phyloP scores from a whole-genome alignment of 2,113 vertebrate genomes.

The Melanerpes formicivorus region DNA sequence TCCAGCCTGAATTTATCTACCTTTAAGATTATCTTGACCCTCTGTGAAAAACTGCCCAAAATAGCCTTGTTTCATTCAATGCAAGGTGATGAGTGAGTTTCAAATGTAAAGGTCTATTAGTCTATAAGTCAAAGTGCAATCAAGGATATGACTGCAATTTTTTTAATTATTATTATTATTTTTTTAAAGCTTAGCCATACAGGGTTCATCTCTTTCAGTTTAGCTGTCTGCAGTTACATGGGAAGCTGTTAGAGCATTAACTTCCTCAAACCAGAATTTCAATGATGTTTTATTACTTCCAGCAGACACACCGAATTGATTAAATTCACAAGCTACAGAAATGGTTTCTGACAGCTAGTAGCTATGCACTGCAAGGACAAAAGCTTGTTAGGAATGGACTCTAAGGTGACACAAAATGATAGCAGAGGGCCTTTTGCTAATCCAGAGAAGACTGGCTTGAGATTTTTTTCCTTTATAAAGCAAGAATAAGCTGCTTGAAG shows the following conservation, averaged over 20 bases:
- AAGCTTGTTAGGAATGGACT: conserved; percentile 9
- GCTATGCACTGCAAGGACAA: conserved; percentile 22
- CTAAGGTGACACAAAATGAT: neutral
- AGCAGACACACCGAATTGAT: neutral
- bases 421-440: conserved; percentile 9
- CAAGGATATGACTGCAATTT: neutral
- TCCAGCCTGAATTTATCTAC: neutral
- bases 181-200: neutral
- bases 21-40: neutral
- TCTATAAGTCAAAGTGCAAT: neutral
- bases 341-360: conserved; percentile 31
- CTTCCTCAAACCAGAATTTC: conserved; percentile 38
- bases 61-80: conserved; percentile 4
- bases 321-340: conserved; percentile 28
- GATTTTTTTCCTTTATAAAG: neutral
- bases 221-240: neutral
- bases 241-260: neutral
- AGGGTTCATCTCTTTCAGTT: neutral
- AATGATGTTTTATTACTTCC: conserved; percentile 40
- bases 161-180: neutral
- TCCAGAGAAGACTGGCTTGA: neutral
- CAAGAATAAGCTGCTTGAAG: neutral
- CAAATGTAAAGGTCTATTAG: conserved; percentile 32
- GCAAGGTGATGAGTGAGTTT: neutral
- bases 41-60: neutral